Base-by-base conservation (phyloP, 2,113 vertebrate genomes). In the Anhinga rufa region DNA sequence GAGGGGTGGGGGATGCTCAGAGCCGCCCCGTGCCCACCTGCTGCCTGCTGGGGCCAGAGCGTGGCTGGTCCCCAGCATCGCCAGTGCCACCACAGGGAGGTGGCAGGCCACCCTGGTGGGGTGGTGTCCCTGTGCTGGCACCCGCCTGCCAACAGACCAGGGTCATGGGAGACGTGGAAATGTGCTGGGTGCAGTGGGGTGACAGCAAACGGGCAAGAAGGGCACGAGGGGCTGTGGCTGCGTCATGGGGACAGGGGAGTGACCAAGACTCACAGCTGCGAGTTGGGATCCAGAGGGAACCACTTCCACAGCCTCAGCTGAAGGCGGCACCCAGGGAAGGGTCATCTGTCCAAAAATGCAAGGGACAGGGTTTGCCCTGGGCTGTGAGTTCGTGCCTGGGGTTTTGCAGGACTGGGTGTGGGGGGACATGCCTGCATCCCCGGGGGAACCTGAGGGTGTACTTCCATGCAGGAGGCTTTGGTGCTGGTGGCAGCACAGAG, bases 11-110 rank as follows among this genome's bases (percentile, higher is more conserved):
- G 7, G 12, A 15, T n/a, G 46, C 38, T 40, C 34, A 46, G 52
- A 60, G 26, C 14, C 60, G 38, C 29, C 28, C 14, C 0, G 1
- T 1, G 2, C n/a, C 31, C 32, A 36, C 16, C 51, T 2, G 3
- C 49, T 57, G 57, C 28, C 36, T 10, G 10, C 28, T 46, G 40
- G 38, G 24, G 28, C 34, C 48, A 32, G 29, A 24, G 31, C 4
- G 1, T 36, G 52, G 21, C 46, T 38, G 79, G 38, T 54, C 46
- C 54, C 28, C 34, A 38, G 34, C 29, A 8, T 52, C 4, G 0
- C 46, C 42, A 31, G 58, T 40, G 42, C 58, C 57, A 55, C 40
- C 40, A 36, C 51, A 48, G 48, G 42, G n/a, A 65, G 40, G 25
- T 42, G 57, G n/a, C 44, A 81, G 68, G 60, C 44, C 44, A 58